Percentiles rank a stretch among this genome's conserved stretches.
Evolutionary conservation across 30 jellyfish, hydroid and myxozoan species (phyloP).

Genomic region (Pseudorhiza aurosa): DNA sequence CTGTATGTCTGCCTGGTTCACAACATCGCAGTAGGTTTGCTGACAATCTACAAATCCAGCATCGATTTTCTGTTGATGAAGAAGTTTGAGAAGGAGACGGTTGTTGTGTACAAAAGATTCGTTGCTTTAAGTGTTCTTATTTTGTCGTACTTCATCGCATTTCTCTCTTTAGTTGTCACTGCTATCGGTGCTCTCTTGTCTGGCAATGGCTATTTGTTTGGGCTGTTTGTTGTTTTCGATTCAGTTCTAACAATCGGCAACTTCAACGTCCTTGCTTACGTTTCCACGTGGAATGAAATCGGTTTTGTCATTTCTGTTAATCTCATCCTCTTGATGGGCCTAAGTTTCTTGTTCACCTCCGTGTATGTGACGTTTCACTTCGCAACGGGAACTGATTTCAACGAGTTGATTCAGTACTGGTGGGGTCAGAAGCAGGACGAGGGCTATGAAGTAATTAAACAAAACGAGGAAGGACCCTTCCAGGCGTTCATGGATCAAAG

Average conservation of each 20-base stretch:
- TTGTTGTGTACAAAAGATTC: neutral
- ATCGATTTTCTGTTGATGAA: conserved; percentile 22
- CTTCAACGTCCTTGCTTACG: conserved; percentile 22
- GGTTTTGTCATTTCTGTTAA: conserved; percentile 52
- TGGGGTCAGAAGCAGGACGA: conserved; percentile 14
- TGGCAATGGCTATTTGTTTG: conserved; percentile 70
- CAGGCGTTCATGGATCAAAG: conserved; percentile 18
- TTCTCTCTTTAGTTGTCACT: conserved; percentile 6
- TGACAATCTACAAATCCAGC: conserved; percentile 15
- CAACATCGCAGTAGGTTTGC: conserved; percentile 7
- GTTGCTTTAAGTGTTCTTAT: conserved; percentile 33
- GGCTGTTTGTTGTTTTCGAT: conserved; percentile 45
- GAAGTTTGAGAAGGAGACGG: neutral
- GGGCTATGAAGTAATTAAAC: conserved; percentile 14
- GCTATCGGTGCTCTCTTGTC: conserved; percentile 58
- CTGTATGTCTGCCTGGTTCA: conserved; percentile 54
- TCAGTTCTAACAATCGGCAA: conserved; percentile 53
- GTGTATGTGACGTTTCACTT: conserved; percentile 36
- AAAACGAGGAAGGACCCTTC: conserved; percentile 59
- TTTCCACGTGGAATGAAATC: conserved; percentile 63
- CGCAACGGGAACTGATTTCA: conserved; percentile 46
- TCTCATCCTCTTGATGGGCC: conserved; percentile 44
- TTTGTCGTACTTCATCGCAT: neutral
- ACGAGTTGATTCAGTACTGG: conserved; percentile 50
- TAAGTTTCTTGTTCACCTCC: conserved; percentile 33